Conservation (phyloP, 2,888 invertebrate genomes). For the Mantis religiosa region DNA sequence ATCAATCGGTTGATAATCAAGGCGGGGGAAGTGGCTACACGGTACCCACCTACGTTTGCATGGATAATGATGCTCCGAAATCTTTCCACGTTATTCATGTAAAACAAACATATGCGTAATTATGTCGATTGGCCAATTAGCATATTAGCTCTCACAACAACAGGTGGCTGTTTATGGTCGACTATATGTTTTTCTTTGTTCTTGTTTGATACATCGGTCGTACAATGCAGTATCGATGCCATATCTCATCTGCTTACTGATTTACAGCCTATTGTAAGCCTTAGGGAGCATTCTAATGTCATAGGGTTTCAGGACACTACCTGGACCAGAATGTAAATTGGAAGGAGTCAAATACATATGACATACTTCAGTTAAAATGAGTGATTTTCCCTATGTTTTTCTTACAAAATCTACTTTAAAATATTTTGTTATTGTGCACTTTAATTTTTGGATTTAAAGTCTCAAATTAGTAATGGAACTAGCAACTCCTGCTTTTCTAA, state of each 20-base stretch:
- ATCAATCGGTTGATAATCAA: background rate
- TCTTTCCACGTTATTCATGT: background rate
- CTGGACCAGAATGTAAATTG: too few relatives aligned
- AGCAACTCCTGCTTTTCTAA: too few relatives aligned
- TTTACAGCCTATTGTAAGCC: background rate
- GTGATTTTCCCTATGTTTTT: too few relatives aligned
- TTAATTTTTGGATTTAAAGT: too few relatives aligned
- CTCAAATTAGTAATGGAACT: too few relatives aligned
- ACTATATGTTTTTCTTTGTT: background rate
- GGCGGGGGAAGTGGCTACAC: background rate
- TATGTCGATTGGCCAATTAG: background rate
- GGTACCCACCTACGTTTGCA: background rate
- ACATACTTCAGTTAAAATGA: too few relatives aligned
- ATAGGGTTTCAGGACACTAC: background rate
- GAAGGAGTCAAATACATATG: too few relatives aligned
- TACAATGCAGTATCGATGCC: background rate
- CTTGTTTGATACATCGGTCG: background rate
- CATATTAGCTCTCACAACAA: background rate
- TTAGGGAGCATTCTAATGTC: background rate
- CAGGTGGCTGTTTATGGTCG: background rate
- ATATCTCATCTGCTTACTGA: background rate
- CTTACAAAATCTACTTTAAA: too few relatives aligned
- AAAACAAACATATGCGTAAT: background rate
- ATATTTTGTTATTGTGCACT: too few relatives aligned
- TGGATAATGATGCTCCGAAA: background rate